Conservation (phyloP, 2,797 vertebrate species). For the Threskiornis aethiopicus region DNA sequence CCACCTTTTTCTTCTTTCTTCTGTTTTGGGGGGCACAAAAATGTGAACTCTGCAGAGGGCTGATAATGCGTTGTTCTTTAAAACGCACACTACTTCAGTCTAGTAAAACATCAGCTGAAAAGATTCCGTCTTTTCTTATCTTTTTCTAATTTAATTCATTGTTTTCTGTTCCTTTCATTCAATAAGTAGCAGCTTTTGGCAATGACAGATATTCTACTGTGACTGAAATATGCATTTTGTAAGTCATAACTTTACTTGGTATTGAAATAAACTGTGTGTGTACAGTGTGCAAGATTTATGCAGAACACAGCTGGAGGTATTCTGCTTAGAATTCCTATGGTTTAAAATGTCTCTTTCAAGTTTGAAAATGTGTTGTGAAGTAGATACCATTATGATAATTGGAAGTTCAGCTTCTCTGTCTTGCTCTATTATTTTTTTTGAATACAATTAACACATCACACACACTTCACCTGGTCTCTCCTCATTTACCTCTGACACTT, state of each 20-base stretch:
- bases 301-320: constrained; percentile 56
- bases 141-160: constrained; percentile 24
- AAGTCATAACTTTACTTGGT: constrained; percentile 67
- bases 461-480: constrained; percentile 68
- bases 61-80: background rate
- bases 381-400: constrained; percentile 75
- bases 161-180: constrained; percentile 33
- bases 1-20: background rate
- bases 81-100: background rate
- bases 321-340: constrained; percentile 60
- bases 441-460: constrained; percentile 74
- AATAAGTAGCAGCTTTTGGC: constrained; percentile 30
- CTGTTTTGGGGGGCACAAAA: background rate
- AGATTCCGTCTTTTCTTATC: background rate
- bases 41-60: background rate
- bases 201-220: constrained; percentile 40
- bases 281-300: constrained; percentile 47
- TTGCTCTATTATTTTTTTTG: constrained; percentile 65
- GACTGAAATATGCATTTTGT: constrained; percentile 69
- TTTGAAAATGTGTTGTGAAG: constrained; percentile 70
- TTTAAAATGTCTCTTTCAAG: constrained; percentile 68
- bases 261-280: constrained; percentile 65
- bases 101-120: background rate
- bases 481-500: constrained; percentile 73
- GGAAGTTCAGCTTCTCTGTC: constrained; percentile 68